phyloP scores from a whole-genome alignment of 2,797 vertebrate genomes.

The Delichon dasypus region DNA sequence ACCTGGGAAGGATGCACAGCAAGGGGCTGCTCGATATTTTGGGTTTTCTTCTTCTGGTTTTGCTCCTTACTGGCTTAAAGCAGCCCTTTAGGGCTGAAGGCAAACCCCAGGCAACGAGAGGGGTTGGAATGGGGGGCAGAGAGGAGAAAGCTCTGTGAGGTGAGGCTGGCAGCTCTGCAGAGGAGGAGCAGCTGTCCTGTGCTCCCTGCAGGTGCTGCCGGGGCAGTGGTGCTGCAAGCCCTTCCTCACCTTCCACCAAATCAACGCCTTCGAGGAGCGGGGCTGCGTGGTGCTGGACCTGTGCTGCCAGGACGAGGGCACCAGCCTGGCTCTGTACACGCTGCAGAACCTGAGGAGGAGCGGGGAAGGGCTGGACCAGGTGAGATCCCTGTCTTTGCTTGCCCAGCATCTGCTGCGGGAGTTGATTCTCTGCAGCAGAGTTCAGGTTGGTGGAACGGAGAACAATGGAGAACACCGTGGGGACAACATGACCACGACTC shows the following conservation, averaged over 20 bases:
- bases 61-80: not conserved
- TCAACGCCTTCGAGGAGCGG: slow-evolving; percentile 91
- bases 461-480: rapidly evolving
- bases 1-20: not conserved
- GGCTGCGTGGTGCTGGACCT: slow-evolving; percentile 89
- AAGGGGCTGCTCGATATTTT: not conserved
- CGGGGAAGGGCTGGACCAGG: slow-evolving; percentile 77
- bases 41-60: not conserved
- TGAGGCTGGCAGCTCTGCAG: not conserved
- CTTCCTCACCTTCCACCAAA: slow-evolving; percentile 88
- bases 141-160: not conserved
- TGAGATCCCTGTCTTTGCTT: not conserved
- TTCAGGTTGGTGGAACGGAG: not conserved
- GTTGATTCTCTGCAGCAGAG: not conserved
- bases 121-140: not conserved
- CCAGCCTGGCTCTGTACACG: slow-evolving; percentile 77
- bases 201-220: slow-evolving; percentile 74
- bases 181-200: not conserved
- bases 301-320: slow-evolving; percentile 86
- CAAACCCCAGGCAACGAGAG: not conserved
- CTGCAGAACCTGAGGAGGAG: slow-evolving; percentile 88
- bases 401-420: not conserved
- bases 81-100: not conserved
- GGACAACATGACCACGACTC: rapidly evolving
- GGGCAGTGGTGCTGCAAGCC: slow-evolving; percentile 78